Conservation (phyloP, 2,888 invertebrate genomes). For the Gari tellinella region DNA sequence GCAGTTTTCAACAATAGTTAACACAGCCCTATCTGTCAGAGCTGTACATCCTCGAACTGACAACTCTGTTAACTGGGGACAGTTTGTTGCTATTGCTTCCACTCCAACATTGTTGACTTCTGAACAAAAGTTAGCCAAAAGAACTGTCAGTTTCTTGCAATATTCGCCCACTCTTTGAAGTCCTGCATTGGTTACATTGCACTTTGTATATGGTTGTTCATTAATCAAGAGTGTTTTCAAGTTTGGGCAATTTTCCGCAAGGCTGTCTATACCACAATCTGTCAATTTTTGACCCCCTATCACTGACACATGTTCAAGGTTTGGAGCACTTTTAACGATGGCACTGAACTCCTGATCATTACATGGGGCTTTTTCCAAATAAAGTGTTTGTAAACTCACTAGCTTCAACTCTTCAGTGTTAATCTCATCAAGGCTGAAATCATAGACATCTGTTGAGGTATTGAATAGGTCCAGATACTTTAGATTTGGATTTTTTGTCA, state of each 20-base stretch:
- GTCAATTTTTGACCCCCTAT: constrained; percentile 55
- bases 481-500: constrained; percentile 19
- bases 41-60: constrained; percentile 62
- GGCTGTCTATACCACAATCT: constrained; percentile 49
- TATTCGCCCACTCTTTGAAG: constrained; percentile 37
- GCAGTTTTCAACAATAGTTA: constrained; percentile 59
- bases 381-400: constrained; percentile 10
- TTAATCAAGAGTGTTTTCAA: constrained; percentile 52
- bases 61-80: constrained; percentile 45
- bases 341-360: constrained; percentile 20
- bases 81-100: constrained; percentile 48
- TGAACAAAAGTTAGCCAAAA: constrained; percentile 57
- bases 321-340: constrained; percentile 15
- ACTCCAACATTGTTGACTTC: constrained; percentile 62
- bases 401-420: neutral
- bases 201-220: constrained; percentile 28
- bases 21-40: constrained; percentile 59
- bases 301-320: constrained; percentile 28
- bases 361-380: constrained; percentile 23
- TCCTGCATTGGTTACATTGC: constrained; percentile 37
- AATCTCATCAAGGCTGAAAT: constrained; percentile 9
- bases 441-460: neutral
- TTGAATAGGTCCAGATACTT: constrained; percentile 28
- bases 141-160: constrained; percentile 36
- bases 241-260: constrained; percentile 47